Evolutionary conservation across 2,888 invertebrate genomes (phyloP), one percentile per base, ranked within the genome.

Genomic region (Brachyptera risi): DNA sequence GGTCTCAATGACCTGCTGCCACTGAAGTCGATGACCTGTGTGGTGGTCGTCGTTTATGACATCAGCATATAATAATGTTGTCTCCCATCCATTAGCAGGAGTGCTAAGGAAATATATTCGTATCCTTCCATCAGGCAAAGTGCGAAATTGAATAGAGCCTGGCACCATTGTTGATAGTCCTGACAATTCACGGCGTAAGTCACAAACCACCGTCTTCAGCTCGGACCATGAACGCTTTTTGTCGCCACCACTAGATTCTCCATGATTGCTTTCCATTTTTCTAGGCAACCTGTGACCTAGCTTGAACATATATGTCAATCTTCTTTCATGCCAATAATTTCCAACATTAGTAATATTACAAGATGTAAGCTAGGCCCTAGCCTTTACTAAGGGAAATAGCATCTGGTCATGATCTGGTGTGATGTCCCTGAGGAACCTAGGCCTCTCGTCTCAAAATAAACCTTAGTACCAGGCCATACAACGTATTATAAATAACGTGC

Each of bases 101-200:
- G 90, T 90, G 68, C 92, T 88, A 64, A 96, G 80, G 74, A 95
- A 96, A 75, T 96, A 96, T 69, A 96, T 86, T 70, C 94, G 82
- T 11, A 85, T 90, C 68, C 89, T 84, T 35, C 90, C 90, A 75
- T 90, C 90, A 58, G 84, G 82, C 37, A 92, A 78, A 24, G 83
- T 84, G 61, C 92, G 82, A 75, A 93, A 93, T 31, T 88, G 85
- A 67, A 93, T 86, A 51, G 88, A 87, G 68, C 87, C 86, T 1
- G 93, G 93, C 19, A 92, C 86, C 81, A 90, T 88, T 1, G 87
- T 86, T 0, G 90, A 90, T 37, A 92, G 77, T 58, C 86, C 84
- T 1, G 90, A 88, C 62, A 93, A 74, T 71, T 89, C 87, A 68
- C 90, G 85, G 13, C 93, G 79, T 67, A 92, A 79, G 71, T 91